Conservation (phyloP, 2,888 invertebrate genomes). For the Ligdia adustata region DNA sequence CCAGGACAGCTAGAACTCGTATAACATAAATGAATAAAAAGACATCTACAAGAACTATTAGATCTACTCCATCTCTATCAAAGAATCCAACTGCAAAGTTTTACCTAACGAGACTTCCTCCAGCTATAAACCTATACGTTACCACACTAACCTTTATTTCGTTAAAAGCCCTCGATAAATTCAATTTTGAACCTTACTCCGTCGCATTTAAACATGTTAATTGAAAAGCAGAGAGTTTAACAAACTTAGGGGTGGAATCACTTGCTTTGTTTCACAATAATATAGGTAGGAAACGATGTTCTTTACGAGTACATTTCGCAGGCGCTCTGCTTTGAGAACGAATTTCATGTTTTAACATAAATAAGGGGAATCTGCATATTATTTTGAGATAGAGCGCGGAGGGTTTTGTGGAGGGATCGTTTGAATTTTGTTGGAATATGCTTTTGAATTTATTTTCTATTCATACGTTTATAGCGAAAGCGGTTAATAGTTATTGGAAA, state of each 20-base stretch:
- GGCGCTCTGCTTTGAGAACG: conserved; percentile 20
- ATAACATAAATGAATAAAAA: too few relatives aligned
- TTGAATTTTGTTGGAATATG: conserved; percentile 4
- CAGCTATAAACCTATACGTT: conserved; percentile 13
- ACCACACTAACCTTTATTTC: conserved; percentile 7
- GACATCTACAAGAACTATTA: too few relatives aligned
- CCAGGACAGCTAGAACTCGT: too few relatives aligned
- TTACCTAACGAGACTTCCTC: conserved; percentile 19
- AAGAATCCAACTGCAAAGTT: conserved; percentile 16
- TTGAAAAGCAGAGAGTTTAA: conserved; percentile 4
- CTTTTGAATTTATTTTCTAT: neutral
- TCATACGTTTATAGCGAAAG: too few relatives aligned
- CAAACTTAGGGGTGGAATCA: conserved; percentile 21
- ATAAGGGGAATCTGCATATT: conserved; percentile 26
- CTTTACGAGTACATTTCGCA: conserved; percentile 25
- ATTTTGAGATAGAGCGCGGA: conserved; percentile 5
- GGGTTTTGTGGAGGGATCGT: neutral
- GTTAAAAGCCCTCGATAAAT: conserved; percentile 1
- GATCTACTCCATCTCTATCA: neutral
- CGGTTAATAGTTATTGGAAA: too few relatives aligned
- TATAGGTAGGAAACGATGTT: conserved; percentile 19
- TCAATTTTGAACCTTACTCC: conserved; percentile 9
- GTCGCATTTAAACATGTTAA: neutral
- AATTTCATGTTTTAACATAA: conserved; percentile 28
- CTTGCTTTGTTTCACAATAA: conserved; percentile 27